Conservation (phyloP, 1,140 invertebrate species). For the Nylanderia fulva region DNA sequence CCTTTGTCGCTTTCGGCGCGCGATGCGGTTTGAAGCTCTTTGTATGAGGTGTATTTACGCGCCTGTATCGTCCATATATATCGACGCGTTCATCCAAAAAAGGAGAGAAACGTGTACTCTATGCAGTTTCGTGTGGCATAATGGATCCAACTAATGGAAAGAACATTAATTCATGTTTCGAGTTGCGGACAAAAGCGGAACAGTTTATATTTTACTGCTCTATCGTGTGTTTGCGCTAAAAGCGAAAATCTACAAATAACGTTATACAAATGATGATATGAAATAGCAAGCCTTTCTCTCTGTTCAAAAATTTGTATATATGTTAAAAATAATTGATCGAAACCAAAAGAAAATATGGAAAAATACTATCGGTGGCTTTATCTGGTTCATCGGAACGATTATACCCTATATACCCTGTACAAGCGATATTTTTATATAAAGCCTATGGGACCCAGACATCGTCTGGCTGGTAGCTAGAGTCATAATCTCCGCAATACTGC, state of each 20-base stretch:
- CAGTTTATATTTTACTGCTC: constrained; percentile 5
- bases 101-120: constrained; percentile 34
- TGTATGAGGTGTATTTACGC: constrained; percentile 53
- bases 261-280: neutral
- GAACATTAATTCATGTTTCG: constrained; percentile 44
- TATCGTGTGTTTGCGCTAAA: neutral
- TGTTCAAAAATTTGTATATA: neutral
- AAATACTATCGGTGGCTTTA: constrained; percentile 12
- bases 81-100: constrained; percentile 46
- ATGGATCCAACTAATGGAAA: constrained; percentile 51
- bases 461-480: neutral
- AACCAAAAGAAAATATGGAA: neutral
- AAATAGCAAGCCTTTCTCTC: neutral
- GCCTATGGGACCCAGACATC: neutral
- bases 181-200: constrained; percentile 34
- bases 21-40: constrained; percentile 68
- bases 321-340: constrained; percentile 27
- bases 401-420: constrained; percentile 6
- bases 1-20: constrained; percentile 53
- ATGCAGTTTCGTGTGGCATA: constrained; percentile 28
- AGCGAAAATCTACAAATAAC: constrained; percentile 36
- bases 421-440: neutral
- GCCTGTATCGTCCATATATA: neutral
- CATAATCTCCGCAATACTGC: neutral
- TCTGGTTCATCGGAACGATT: constrained; percentile 32